phyloP scores from a whole-genome alignment of 2,888 invertebrate genomes.

The Microplitis deprimator region DNA sequence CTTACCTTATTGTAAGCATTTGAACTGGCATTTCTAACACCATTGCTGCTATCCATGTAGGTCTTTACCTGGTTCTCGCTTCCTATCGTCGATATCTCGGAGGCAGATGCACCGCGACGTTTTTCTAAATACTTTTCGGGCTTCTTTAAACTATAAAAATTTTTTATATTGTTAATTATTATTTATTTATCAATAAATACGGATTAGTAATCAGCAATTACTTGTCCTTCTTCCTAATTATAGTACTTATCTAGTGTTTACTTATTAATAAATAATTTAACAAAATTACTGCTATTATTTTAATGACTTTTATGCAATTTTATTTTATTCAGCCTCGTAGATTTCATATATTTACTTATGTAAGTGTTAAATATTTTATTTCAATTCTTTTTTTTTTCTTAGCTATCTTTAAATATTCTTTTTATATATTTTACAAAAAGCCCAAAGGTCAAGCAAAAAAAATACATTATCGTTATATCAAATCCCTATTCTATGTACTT shows the following conservation, averaged over 20 bases:
- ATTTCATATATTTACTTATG: neutral
- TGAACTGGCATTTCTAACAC: conserved; percentile 83
- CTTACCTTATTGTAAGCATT: conserved; percentile 95
- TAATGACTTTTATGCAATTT: neutral
- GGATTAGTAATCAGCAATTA: neutral
- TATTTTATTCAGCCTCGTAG: neutral
- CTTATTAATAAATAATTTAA: neutral
- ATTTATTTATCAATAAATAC: neutral
- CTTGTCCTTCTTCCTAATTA: neutral
- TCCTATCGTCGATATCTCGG: conserved; percentile 73
- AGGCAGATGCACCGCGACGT: conserved; percentile 72
- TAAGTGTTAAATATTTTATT: neutral
- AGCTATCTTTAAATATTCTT: neutral
- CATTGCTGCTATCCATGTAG: conserved; percentile 93
- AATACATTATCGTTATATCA: neutral
- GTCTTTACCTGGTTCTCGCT: conserved; percentile 94
- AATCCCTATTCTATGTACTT: neutral
- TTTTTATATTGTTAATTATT: neutral
- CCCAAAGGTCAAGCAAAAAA: neutral
- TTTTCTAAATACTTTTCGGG: conserved; percentile 80
- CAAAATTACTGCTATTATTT: neutral
- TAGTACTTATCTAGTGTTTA: neutral
- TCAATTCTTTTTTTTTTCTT: neutral
- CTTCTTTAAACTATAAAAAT: conserved; percentile 75
- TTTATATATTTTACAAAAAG: neutral